phyloP scores from a whole-genome alignment of 2,113 vertebrate species.

The Crotalus viridis region DNA sequence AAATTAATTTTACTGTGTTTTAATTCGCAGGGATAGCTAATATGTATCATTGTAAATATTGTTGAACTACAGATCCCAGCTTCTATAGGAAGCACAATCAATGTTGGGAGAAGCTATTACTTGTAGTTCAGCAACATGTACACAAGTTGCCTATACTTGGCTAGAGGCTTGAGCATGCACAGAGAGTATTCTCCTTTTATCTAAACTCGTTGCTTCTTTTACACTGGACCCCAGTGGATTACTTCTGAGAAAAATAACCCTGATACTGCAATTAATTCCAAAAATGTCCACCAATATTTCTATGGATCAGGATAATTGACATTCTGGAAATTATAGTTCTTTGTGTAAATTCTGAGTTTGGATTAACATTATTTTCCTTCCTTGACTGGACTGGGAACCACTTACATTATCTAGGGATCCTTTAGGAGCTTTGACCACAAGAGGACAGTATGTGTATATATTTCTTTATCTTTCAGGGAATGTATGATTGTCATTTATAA shows the following conservation, averaged over 20 bases:
- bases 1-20: background rate
- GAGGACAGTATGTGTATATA: background rate
- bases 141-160: background rate
- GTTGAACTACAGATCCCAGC: background rate
- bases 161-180: background rate
- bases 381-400: background rate
- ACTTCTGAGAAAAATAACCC: background rate
- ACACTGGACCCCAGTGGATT: background rate
- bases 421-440: background rate
- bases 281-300: background rate
- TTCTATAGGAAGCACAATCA: background rate
- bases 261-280: background rate
- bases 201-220: background rate
- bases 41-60: background rate
- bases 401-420: background rate
- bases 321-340: background rate
- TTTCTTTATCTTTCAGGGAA: background rate
- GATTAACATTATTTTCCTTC: background rate
- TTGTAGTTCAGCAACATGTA: background rate
- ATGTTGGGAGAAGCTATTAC: background rate
- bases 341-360: background rate
- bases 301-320: background rate
- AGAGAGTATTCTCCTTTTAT: background rate
- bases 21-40: background rate
- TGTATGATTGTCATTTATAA: background rate